Percentiles rank a stretch among this genome's conserved stretches.
Evolutionary conservation across 1,140 invertebrate genomes (phyloP).

Genomic region (Geopemphigus sp.): DNA sequence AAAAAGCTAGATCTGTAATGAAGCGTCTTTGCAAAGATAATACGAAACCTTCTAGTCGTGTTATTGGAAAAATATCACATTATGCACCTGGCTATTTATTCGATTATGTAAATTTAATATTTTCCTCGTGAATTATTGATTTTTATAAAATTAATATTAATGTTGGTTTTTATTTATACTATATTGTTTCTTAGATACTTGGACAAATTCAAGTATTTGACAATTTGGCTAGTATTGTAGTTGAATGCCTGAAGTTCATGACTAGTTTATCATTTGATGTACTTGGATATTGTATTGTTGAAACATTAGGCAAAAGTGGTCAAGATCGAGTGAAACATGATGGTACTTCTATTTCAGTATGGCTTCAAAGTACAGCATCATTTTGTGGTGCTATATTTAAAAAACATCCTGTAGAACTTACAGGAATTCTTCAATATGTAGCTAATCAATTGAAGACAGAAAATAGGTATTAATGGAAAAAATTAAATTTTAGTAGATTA

Average conservation of each 20-base stretch:
- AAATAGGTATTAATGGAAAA: conserved; percentile 70
- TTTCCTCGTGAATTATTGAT: background rate
- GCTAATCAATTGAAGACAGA: conserved; percentile 94
- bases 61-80: conserved; percentile 95
- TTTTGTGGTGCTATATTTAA: conserved; percentile 96
- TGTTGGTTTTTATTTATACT: background rate
- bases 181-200: conserved; percentile 61
- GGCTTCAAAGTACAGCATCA: conserved; percentile 90
- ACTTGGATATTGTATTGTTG: conserved; percentile 91
- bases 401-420: conserved; percentile 95
- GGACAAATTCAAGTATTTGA: conserved; percentile 96
- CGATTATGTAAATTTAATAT: conserved; percentile 73
- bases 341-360: conserved; percentile 89
- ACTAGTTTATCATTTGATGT: conserved; percentile 95
- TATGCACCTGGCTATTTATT: conserved; percentile 92
- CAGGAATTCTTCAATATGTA: conserved; percentile 93
- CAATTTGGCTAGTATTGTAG: conserved; percentile 94
- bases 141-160: background rate
- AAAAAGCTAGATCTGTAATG: conserved; percentile 86
- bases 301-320: conserved; percentile 76
- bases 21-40: conserved; percentile 98
- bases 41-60: conserved; percentile 91
- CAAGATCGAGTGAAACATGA: conserved; percentile 80
- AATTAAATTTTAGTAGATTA: background rate
- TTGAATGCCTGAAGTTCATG: conserved; percentile 96